phyloP scores from a whole-genome alignment of 2,113 vertebrate species.

The Prionailurus bengalensis region DNA sequence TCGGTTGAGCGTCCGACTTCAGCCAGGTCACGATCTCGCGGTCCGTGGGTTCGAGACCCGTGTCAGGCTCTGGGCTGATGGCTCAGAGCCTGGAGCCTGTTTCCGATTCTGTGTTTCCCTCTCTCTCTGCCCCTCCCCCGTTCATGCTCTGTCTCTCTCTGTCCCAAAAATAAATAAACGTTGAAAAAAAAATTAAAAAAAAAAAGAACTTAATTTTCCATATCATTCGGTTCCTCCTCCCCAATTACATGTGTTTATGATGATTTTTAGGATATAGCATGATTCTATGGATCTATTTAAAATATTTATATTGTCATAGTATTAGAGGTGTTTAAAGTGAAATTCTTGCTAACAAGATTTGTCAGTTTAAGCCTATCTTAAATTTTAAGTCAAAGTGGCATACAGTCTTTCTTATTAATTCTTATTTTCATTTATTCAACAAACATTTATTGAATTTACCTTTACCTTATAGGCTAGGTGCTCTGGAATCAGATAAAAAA shows the following conservation, averaged over 20 bases:
- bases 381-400: conserved; percentile 21
- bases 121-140: too few relatives aligned
- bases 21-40: too few relatives aligned
- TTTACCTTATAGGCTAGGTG: background rate
- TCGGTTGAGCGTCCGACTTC: too few relatives aligned
- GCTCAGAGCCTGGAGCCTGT: too few relatives aligned
- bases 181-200: background rate
- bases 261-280: background rate
- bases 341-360: background rate
- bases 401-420: background rate
- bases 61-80: too few relatives aligned
- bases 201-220: conserved; percentile 46
- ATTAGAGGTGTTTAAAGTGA: conserved; percentile 14
- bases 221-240: background rate
- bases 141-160: too few relatives aligned
- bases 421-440: background rate
- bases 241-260: background rate
- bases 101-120: too few relatives aligned
- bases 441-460: background rate
- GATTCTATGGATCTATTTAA: background rate
- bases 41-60: too few relatives aligned
- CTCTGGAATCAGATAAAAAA: conserved; percentile 2
- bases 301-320: background rate
- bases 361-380: background rate
- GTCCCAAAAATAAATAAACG: too few relatives aligned